Conservation (phyloP, 2,797 vertebrate genomes). For the Tinamus major region DNA sequence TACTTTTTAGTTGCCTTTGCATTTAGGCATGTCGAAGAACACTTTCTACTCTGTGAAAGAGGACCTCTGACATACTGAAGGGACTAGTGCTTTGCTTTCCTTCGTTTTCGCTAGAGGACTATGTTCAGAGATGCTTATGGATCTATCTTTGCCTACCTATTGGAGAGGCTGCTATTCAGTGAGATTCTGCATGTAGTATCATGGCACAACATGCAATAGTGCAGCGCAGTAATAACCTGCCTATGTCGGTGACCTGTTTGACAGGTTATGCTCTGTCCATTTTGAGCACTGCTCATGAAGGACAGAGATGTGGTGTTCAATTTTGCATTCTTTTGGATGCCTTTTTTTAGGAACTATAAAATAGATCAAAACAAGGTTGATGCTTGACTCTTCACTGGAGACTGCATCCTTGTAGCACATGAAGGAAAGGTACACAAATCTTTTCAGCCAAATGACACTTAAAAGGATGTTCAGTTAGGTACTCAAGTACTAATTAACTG, state of each 20-base stretch:
- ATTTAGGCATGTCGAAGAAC: not conserved
- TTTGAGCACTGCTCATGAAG: not conserved
- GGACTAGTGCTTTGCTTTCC: not conserved
- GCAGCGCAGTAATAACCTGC: fast-evolving
- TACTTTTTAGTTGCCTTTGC: not conserved
- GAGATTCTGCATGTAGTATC: not conserved
- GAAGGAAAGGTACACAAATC: not conserved
- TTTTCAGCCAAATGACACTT: not conserved
- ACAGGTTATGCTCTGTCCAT: fast-evolving
- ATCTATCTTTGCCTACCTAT: not conserved
- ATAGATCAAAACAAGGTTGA: not conserved
- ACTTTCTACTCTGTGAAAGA: not conserved
- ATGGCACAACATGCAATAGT: not conserved
- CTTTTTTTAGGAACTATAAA: not conserved
- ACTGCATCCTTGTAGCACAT: not conserved
- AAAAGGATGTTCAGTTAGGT: not conserved
- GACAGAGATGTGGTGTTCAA: not conserved
- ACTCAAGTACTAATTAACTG: not conserved
- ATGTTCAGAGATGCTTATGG: not conserved
- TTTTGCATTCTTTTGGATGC: not conserved
- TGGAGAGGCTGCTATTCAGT: not conserved
- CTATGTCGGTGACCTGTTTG: not conserved
- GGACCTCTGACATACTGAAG: not conserved
- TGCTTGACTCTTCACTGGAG: not conserved
- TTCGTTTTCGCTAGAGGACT: not conserved